Conservation (phyloP, 37 sponge, comb jelly and placozoan genomes). For the Dysidea cf. avara region DNA sequence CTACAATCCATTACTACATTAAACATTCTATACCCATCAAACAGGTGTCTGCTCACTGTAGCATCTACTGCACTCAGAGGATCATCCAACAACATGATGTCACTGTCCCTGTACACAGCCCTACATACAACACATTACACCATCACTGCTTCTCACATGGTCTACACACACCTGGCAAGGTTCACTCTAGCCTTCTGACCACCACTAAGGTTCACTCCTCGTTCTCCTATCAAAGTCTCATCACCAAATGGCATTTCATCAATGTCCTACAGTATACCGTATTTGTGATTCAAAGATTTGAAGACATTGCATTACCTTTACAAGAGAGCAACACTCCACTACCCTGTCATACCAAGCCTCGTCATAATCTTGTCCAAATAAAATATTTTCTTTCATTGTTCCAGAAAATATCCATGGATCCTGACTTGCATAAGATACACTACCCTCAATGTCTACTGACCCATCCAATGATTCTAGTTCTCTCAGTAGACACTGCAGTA, state of each 20-base stretch:
- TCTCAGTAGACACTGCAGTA: slow-evolving; percentile 56
- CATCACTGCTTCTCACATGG: no score
- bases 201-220: slow-evolving; percentile 92
- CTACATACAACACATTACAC: no score
- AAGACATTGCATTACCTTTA: slow-evolving; percentile 19
- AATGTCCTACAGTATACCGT: slow-evolving; percentile 49
- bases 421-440: slow-evolving; percentile 62
- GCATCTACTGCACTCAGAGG: slow-evolving; percentile 89
- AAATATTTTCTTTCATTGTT: slow-evolving; percentile 70
- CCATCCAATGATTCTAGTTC: slow-evolving; percentile 55
- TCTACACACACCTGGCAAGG: slow-evolving; percentile 75
- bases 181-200: slow-evolving; percentile 94
- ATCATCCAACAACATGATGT: slow-evolving; percentile 81
- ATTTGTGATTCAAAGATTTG: no score
- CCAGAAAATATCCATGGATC: slow-evolving; percentile 77
- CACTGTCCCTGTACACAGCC: slow-evolving; percentile 71
- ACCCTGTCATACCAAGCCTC: slow-evolving; percentile 45
- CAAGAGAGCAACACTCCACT: slow-evolving; percentile 54
- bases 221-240: slow-evolving; percentile 83
- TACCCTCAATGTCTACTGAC: slow-evolving; percentile 37
- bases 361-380: slow-evolving; percentile 50
- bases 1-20: neutral
- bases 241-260: slow-evolving; percentile 68
- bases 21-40: slow-evolving; percentile 52
- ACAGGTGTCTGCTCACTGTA: slow-evolving; percentile 71